Evolutionary conservation across 2,888 invertebrate species (phyloP).

Genomic region (Melieria picta): DNA sequence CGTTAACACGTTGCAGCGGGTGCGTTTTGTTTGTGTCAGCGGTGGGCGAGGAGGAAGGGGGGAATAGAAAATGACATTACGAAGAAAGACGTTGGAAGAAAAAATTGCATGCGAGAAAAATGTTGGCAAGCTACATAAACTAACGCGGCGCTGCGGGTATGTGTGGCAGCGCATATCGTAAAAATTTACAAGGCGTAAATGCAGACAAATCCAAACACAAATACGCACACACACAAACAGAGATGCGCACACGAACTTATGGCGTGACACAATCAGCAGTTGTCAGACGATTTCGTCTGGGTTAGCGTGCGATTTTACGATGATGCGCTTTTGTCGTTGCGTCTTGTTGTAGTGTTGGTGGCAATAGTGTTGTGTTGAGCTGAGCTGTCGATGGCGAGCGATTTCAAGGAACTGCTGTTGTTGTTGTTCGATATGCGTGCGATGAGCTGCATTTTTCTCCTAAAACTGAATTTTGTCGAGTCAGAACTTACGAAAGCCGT

Average conservation of each 20-base stretch:
- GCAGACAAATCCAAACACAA: slow-evolving; percentile 21
- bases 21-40: slow-evolving; percentile 49
- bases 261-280: slow-evolving; percentile 35
- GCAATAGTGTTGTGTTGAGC: no score
- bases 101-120: neutral
- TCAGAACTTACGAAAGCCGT: no score
- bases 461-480: no score
- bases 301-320: no score
- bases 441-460: no score
- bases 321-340: no score
- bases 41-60: slow-evolving; percentile 26
- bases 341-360: no score
- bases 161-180: slow-evolving; percentile 21
- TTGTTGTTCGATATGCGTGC: no score
- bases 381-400: no score
- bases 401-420: no score
- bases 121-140: slow-evolving; percentile 16
- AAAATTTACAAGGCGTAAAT: slow-evolving; percentile 40
- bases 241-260: neutral
- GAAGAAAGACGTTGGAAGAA: slow-evolving; percentile 30
- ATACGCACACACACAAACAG: no score
- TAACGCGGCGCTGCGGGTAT: slow-evolving; percentile 31
- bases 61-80: slow-evolving; percentile 30
- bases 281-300: slow-evolving; percentile 33
- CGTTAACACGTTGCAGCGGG: slow-evolving; percentile 43